Evolutionary conservation across 1,140 invertebrate species (phyloP).

Genomic region (Eumaeus atala): DNA sequence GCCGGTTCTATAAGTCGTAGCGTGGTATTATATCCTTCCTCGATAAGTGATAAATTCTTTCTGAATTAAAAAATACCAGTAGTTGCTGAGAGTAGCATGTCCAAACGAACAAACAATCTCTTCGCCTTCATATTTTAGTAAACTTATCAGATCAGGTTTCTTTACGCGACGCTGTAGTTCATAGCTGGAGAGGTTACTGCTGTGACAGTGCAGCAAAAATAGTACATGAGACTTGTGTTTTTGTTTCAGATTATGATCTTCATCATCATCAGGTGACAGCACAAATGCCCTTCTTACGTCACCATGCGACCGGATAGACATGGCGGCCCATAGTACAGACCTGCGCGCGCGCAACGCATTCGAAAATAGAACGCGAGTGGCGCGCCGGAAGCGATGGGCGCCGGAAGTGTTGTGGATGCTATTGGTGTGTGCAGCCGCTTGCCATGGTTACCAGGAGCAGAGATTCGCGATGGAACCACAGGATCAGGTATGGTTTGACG

Average conservation of each 20-base stretch:
- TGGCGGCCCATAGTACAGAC: background rate
- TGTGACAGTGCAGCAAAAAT: too few relatives aligned
- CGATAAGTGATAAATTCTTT: too few relatives aligned
- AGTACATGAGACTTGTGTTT: background rate
- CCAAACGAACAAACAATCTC: too few relatives aligned
- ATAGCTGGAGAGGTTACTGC: too few relatives aligned
- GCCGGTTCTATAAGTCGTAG: too few relatives aligned
- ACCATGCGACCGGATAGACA: background rate
- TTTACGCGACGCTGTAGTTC: too few relatives aligned
- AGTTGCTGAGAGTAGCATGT: too few relatives aligned
- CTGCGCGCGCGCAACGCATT: constrained; percentile 12
- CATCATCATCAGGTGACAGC: background rate
- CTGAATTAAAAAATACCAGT: too few relatives aligned
- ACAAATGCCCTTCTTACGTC: background rate
- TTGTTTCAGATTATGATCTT: constrained; percentile 2
- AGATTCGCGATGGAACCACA: constrained; percentile 64
- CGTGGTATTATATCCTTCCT: too few relatives aligned
- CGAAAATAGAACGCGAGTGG: constrained; percentile 13
- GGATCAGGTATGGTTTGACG: constrained; percentile 61
- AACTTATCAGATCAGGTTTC: too few relatives aligned
- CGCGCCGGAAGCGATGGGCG: background rate
- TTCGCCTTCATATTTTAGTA: too few relatives aligned
- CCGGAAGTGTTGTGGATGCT: constrained; percentile 20
- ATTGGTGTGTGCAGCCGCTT: constrained; percentile 26
- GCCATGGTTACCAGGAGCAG: constrained; percentile 60